Evolutionary conservation across 2,888 invertebrate species (phyloP).

Genomic region (Agriopis leucophaearia): DNA sequence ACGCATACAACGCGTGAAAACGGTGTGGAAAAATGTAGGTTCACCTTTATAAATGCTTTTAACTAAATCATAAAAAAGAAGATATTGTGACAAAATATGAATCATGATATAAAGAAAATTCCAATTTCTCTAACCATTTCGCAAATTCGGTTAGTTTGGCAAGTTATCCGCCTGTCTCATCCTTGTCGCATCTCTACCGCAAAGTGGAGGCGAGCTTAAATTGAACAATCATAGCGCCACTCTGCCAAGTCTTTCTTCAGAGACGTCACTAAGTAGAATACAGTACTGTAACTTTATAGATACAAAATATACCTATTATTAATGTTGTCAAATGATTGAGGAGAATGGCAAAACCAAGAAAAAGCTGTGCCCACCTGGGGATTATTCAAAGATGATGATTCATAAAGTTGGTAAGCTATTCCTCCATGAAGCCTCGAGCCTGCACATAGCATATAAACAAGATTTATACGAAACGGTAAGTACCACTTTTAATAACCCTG

Average conservation of each 20-base stretch:
- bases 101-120: neutral
- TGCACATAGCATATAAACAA: too few relatives aligned
- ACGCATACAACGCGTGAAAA: too few relatives aligned
- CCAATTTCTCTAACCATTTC: neutral
- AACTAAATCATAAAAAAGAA: neutral
- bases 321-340: too few relatives aligned
- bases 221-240: conserved; percentile 46
- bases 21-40: too few relatives aligned
- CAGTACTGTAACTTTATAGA: conserved; percentile 17
- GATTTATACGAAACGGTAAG: too few relatives aligned
- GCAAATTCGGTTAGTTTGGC: conserved; percentile 3
- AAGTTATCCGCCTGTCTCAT: conserved; percentile 11
- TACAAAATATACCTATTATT: neutral
- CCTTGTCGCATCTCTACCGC: conserved; percentile 25
- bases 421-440: too few relatives aligned
- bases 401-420: too few relatives aligned
- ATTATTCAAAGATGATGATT: too few relatives aligned
- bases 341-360: too few relatives aligned
- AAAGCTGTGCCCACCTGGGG: too few relatives aligned
- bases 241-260: conserved; percentile 23
- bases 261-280: conserved; percentile 7
- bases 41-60: too few relatives aligned
- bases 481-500: too few relatives aligned
- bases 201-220: conserved; percentile 42
- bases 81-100: neutral